phyloP scores from a whole-genome alignment of 1,140 invertebrate species.

The Zaprionus gabonicus region DNA sequence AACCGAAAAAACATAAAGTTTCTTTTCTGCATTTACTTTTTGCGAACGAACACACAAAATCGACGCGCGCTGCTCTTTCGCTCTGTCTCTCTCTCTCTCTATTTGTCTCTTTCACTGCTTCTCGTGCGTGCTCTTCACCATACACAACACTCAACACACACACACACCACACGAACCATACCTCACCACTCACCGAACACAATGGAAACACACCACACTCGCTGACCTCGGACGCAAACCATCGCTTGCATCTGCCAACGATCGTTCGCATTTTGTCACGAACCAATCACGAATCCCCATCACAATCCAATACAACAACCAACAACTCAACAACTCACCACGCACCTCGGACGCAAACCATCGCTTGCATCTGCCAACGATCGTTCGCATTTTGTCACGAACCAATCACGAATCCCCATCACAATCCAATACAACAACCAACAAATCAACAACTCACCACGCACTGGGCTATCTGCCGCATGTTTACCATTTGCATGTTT shows the following conservation, averaged over 20 bases:
- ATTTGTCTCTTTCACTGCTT: conserved; percentile 69
- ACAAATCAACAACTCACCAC: conserved; percentile 5
- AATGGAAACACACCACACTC: conserved; percentile 29
- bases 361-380: conserved; percentile 47
- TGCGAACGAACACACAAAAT: conserved; percentile 56
- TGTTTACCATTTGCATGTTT: conserved; percentile 4
- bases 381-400: conserved; percentile 40
- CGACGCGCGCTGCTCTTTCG: conserved; percentile 58
- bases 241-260: conserved; percentile 48
- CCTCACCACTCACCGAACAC: conserved; percentile 22
- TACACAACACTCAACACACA: conserved; percentile 40
- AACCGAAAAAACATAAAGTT: conserved; percentile 74
- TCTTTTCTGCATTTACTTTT: conserved; percentile 83
- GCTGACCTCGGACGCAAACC: conserved; percentile 50
- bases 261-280: conserved; percentile 40
- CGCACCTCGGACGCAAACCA: conserved; percentile 44
- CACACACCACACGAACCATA: conserved; percentile 30
- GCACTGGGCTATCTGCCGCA: conserved; percentile 1
- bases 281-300: conserved; percentile 18
- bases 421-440: conserved; percentile 7
- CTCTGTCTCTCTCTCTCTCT: conserved; percentile 61
- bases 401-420: conserved; percentile 14
- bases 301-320: conserved; percentile 8
- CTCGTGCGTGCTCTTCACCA: conserved; percentile 70
- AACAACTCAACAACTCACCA: conserved; percentile 1